Evolutionary conservation across 2,113 vertebrate species (phyloP), one percentile per base, ranked within the genome.

Genomic region (Pseudopodoces humilis): DNA sequence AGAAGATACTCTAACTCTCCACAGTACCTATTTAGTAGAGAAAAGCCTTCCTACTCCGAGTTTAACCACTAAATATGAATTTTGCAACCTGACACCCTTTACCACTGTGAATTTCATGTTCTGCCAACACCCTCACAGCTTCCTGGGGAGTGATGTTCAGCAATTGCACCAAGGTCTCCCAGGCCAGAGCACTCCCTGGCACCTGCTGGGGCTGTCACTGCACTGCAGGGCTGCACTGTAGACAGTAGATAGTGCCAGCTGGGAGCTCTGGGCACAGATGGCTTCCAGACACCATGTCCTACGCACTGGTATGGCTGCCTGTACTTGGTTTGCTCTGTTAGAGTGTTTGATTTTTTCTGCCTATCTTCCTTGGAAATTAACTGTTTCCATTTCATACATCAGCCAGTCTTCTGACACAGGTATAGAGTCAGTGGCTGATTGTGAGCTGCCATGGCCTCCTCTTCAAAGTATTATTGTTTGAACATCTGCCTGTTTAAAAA

Each of bases 401-500:
- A 94, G 9, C 14, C 37, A 52, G 28, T 46, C 11, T 78, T 69
- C 65, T 60, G 47, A 84, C n/a, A n/a, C 60, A 56, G 23, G 35
- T 67, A 47, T 10, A 75, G 58, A 67, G 39, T 55, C 63, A 87
- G 82, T 56, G 49, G 18, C 35, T 75, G 35, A 47, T 75, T 82
- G 44, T 44, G 35, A 3, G 1, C 30, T 81, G 41, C 65, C n/a
- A 9, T 28, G 52, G 47, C 15, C 39, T 79, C 58, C 31, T 67
- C 22, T 39, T 64, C 4, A 7, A 31, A 25, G 15, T 23, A 31
- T 59, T 91, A 49, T 39, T 90, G 37, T 84, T 74, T 82, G 49
- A 84, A 87, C 49, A 94, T 68, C 69, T 95, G 65, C 30, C 33
- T 91, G 23, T 78, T 91, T 68, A 43, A 90, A 88, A 78, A 60